Evolutionary conservation across 2,888 invertebrate genomes (phyloP), one percentile per base, ranked within the genome.

Genomic region (Melolontha melolontha): DNA sequence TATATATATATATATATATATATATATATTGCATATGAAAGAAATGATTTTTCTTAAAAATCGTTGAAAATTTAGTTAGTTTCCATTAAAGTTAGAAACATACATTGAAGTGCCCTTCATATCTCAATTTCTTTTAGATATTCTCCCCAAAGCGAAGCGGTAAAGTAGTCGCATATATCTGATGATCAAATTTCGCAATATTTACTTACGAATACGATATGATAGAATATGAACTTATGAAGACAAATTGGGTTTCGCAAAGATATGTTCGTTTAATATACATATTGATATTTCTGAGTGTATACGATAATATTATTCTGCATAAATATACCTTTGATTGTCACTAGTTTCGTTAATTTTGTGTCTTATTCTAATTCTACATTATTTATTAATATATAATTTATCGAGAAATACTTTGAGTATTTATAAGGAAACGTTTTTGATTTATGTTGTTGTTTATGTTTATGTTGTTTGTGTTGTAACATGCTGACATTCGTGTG

Each of bases 141-240:
- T 57, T 22, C 42, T 57, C 42, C 44, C 39, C 17, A 66, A 66
- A 66, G 55, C 66, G 57, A 41, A 50, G 41, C 40, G 49, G 59
- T 50, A 66, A 66, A 47, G 59, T 27, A 59, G 51, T 50, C 49
- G 17, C 54, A 54, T 16, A 16, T 59, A 29, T 16, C 14, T 29
- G 34, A 29, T 59, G 59, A 59, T 59, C 59, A 59, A 59, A 59
- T 59, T 59, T 59, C 41, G 44, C 47, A 59, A 47, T 47, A 59
- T 59, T 59, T 59, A 59, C 59, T 59, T 47, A 59, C 29, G 47
- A 47, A 47, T 47, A n/a, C 54, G 34, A 34, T 8, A 54, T 34
- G 54, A 39, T 17, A 54, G 54, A 11, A 54, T 40, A 54, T 54
- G 54, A 54, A 54, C 39, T 54, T 54, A 59, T 59, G 59, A 59